These are phyloP conservation scores for Heterodera filipjevi DNA, from an alignment of 2,888 invertebrate species.

Conservation along the genomic window DNA sequence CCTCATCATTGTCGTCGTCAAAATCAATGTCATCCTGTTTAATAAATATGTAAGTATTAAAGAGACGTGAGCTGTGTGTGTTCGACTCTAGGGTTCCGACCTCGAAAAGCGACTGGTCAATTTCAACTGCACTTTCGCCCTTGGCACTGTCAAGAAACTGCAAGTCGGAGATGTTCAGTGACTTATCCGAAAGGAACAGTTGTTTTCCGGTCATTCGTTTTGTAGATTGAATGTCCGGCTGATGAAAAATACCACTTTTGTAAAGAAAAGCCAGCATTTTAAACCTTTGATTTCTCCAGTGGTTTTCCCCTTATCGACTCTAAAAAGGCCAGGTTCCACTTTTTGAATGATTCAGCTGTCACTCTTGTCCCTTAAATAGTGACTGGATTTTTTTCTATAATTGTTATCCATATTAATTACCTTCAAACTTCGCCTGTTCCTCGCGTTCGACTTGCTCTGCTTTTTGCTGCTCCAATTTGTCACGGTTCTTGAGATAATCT, in stretches of 20 bases:
- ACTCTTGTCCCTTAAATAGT: conserved; percentile 82
- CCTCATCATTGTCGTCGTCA: conserved; percentile 26
- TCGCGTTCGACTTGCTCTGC: conserved; percentile 45
- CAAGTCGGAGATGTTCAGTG: conserved; percentile 92
- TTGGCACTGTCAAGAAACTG: conserved; percentile 63
- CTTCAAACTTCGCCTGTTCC: conserved; percentile 75
- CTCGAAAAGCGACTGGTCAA: conserved; percentile 86
- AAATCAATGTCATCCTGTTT: conserved; percentile 19
- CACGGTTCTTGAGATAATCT: conserved; percentile 62
- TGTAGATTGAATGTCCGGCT: conserved; percentile 39
- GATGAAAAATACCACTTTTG: neutral
- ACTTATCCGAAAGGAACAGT: conserved; percentile 87
- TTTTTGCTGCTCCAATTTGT: conserved; percentile 22
- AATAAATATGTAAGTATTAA: neutral
- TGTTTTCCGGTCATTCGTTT: conserved; percentile 75
- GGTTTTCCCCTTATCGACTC: conserved; percentile 74
- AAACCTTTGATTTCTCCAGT: conserved; percentile 43
- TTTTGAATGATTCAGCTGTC: conserved; percentile 89
- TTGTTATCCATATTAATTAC: conserved; percentile 65
- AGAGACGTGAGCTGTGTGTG: neutral
- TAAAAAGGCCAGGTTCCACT: conserved; percentile 91
- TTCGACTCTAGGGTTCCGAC: conserved; percentile 13
- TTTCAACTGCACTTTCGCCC: conserved; percentile 70
- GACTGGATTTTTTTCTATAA: no score
- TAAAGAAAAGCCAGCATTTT: conserved; percentile 37